Conservation (phyloP, 2,113 vertebrate genomes). For the Apus apus region DNA sequence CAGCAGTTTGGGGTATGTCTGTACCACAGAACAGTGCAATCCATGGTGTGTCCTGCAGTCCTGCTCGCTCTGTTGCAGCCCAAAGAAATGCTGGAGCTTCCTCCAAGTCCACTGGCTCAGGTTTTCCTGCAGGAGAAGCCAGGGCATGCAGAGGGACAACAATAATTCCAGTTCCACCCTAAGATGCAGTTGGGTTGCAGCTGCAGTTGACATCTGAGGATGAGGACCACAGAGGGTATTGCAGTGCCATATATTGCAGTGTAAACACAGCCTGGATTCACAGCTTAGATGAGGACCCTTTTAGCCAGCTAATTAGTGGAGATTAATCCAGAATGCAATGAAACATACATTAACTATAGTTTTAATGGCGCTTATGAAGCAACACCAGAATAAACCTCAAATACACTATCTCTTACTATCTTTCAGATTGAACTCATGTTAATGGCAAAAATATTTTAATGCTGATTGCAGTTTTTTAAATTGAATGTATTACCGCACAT, state of each 20-base stretch:
- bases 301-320: background rate
- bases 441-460: background rate
- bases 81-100: background rate
- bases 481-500: background rate
- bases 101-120: accelerated
- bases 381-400: background rate
- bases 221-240: background rate
- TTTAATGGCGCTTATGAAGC: background rate
- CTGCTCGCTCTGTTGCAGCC: background rate
- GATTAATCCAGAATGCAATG: background rate
- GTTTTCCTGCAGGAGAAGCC: background rate
- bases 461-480: background rate
- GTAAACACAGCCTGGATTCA: background rate
- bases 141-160: background rate
- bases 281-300: background rate
- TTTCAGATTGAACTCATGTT: background rate
- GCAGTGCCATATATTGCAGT: background rate
- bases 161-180: background rate
- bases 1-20: background rate
- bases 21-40: background rate
- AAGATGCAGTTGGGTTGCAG: background rate
- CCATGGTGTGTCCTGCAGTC: background rate
- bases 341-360: background rate
- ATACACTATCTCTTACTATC: background rate
- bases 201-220: background rate